Evolutionary conservation across 2,797 vertebrate genomes (phyloP), one percentile per base, ranked within the genome.

Genomic region (Uromys caudimaculatus): DNA sequence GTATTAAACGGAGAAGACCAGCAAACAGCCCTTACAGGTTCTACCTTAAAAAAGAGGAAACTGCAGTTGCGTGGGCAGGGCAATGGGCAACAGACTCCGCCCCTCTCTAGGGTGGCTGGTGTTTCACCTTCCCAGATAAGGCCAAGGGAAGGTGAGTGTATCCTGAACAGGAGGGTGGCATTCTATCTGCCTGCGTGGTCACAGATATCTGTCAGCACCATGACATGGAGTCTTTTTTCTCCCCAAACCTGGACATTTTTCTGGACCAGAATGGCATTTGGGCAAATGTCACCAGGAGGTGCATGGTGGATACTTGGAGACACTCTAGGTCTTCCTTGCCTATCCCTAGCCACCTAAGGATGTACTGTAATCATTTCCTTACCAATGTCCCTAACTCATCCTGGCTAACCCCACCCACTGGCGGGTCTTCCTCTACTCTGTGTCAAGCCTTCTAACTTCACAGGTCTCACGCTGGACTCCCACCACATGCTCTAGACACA

Each of bases 1-100:
- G 98, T 98, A 98, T 98, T 98, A 97, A 98, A 97, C 89, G 67
- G 96, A 98, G 95, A 98, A 98, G 98, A 96, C 96, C 95, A 82
- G 97, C 97, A 97, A 98, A 94, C 96, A 96, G 79, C 91, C 95
- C 56, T 98, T 98, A 97, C 98, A 97, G 98, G 96, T 93, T 96
- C 95, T 82, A 90, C 96, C 95, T 83, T 92, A 76, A 91, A 97
- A 79, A 85, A 96, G 92, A 85, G 82, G 78, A 91, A 35, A 47
- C 83, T 38, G 21, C 23, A 32, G 87, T 32, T 67, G 62, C 32
- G n/a, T 44, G 32, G 47, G 11, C 3, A 10, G 58, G 54, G 21
- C 62, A n/a, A 38, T 17, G 81, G 91, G 41, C 1, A 0, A 41
- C 0, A 27, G 62, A 58, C 13, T 71, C 69, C 7, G 44, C 11